phyloP scores from a whole-genome alignment of 2,888 invertebrate genomes.

The Autographa pulchrina region DNA sequence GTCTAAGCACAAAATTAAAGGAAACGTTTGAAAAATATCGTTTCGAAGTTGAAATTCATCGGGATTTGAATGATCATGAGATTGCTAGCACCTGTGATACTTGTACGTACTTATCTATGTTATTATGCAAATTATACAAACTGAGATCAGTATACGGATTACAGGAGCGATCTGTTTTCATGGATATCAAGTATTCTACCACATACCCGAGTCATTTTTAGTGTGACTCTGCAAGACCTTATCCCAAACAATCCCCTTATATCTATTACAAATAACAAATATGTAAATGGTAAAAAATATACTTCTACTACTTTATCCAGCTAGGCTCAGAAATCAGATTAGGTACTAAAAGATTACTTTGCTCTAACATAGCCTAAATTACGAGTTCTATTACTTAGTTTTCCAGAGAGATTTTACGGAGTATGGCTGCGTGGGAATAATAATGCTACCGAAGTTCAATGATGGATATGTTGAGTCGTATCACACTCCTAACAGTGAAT shows the following conservation, averaged over 20 bases:
- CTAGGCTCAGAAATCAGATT: too few species aligned
- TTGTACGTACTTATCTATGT: constrained; percentile 29
- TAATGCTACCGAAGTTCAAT: constrained; percentile 37
- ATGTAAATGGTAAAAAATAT: too few species aligned
- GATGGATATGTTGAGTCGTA: constrained; percentile 36
- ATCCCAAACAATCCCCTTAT: too few species aligned
- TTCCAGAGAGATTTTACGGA: constrained; percentile 47
- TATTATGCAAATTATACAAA: background rate
- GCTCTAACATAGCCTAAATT: background rate
- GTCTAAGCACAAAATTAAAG: constrained; percentile 35
- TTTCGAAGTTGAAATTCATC: constrained; percentile 39
- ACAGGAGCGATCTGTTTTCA: too few species aligned
- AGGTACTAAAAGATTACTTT: too few species aligned
- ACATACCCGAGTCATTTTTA: too few species aligned
- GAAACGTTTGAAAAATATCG: constrained; percentile 36
- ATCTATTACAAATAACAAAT: too few species aligned
- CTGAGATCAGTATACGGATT: too few species aligned
- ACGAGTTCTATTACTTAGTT: constrained; percentile 18
- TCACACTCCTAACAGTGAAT: constrained; percentile 32
- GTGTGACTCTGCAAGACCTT: too few species aligned
- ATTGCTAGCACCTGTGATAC: constrained; percentile 44
- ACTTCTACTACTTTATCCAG: too few species aligned
- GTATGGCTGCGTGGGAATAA: constrained; percentile 50
- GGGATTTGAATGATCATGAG: constrained; percentile 40
- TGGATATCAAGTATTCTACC: too few species aligned